phyloP scores from a whole-genome alignment of 2,888 invertebrate species.

The Scaptodrosophila latifasciaeformis region DNA sequence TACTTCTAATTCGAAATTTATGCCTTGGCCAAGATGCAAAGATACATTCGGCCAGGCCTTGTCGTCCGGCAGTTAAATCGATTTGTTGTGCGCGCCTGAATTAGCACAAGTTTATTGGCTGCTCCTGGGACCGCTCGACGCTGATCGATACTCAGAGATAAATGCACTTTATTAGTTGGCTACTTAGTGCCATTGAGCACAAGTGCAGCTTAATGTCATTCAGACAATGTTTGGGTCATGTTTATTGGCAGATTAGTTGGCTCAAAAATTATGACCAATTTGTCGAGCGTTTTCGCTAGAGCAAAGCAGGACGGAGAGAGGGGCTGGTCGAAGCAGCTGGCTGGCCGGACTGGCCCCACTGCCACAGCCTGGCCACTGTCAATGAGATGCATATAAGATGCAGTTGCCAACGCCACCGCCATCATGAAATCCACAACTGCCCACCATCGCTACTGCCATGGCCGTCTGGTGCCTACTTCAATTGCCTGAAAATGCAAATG shows the following conservation, averaged over 20 bases:
- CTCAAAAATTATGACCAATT: constrained; percentile 70
- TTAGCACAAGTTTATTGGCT: constrained; percentile 27
- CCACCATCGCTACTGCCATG: constrained; percentile 68
- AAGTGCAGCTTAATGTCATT: constrained; percentile 65
- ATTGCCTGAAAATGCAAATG: constrained; percentile 58
- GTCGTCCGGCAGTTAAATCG: constrained; percentile 22
- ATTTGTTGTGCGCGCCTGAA: constrained; percentile 43
- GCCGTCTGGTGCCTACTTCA: no score
- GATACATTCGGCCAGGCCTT: not conserved
- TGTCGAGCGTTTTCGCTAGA: constrained; percentile 40
- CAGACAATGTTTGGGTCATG: constrained; percentile 63
- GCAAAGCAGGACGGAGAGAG: constrained; percentile 25
- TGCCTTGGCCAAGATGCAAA: constrained; percentile 37
- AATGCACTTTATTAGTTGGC: constrained; percentile 58
- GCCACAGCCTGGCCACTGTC: constrained; percentile 31
- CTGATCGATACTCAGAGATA: constrained; percentile 64
- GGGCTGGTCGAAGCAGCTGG: no score
- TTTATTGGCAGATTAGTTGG: constrained; percentile 69
- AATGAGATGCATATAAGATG: constrained; percentile 40
- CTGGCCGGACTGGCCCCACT: not conserved
- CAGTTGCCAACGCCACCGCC: constrained; percentile 7
- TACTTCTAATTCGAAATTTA: constrained; percentile 61
- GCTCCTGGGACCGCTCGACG: constrained; percentile 13
- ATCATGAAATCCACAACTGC: constrained; percentile 22
- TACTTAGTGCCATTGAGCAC: constrained; percentile 28